Percentiles rank a stretch among this genome's conserved stretches.
Conservation (phyloP, 2,888 invertebrate genomes). For the Holacanthella duospinosa region DNA sequence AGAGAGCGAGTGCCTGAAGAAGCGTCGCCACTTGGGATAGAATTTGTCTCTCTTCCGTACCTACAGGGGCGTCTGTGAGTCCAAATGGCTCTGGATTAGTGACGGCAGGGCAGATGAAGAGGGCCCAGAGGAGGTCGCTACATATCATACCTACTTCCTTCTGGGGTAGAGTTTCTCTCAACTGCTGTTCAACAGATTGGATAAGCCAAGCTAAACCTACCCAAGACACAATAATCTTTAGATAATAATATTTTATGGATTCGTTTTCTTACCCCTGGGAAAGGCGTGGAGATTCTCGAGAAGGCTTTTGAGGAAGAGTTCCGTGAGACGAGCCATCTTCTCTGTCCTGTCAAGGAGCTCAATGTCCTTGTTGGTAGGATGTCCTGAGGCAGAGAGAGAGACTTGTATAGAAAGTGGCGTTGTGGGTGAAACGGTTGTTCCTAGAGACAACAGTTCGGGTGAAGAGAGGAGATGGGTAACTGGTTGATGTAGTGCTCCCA, state of each 20-base stretch:
- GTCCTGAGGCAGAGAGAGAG: constrained; percentile 16
- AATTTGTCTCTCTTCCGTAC: constrained; percentile 34
- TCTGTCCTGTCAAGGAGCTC: constrained; percentile 33
- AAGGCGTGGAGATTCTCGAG: constrained; percentile 78
- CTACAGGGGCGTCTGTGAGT: constrained; percentile 47
- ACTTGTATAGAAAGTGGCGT: constrained; percentile 23
- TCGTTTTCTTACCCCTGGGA: constrained; percentile 54
- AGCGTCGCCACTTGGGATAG: constrained; percentile 58
- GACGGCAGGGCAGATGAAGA: constrained; percentile 92
- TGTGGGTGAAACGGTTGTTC: constrained; percentile 22
- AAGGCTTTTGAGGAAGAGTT: constrained; percentile 69
- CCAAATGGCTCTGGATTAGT: constrained; percentile 93
- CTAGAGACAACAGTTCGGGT: constrained; percentile 30
- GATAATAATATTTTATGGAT: background rate
- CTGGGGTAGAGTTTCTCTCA: constrained; percentile 24
- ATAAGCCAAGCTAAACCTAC: constrained; percentile 36
- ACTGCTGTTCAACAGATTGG: constrained; percentile 32
- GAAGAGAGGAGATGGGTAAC: constrained; percentile 66
- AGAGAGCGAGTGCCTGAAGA: constrained; percentile 77
- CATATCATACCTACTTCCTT: constrained; percentile 55
- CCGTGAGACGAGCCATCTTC: constrained; percentile 59
- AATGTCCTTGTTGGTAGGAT: constrained; percentile 30
- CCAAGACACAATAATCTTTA: constrained; percentile 7
- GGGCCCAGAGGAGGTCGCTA: constrained; percentile 82
- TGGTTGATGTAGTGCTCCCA: constrained; percentile 81